Base-by-base conservation (phyloP, 2,113 vertebrate genomes). In the Phaetusa simplex region DNA sequence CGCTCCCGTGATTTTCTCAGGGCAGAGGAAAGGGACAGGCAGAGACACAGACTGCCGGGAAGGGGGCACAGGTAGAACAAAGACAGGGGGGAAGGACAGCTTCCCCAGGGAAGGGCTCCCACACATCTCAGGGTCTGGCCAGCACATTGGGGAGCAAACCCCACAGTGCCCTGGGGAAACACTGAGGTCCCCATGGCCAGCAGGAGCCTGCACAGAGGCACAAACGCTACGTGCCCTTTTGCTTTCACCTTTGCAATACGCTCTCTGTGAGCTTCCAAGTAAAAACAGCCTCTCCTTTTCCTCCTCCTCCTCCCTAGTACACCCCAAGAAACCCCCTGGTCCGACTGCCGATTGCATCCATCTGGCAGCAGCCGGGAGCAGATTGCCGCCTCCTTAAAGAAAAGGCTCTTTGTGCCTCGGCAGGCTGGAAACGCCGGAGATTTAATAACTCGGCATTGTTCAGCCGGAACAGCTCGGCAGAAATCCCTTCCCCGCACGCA, bases 381-480 rank as follows among this genome's bases (percentile, higher is more conserved):
- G 64, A 81, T 88, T 88, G 93, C 36, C 13, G 23, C 65, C 69
- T 84, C 50, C 93, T 69, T 4, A 34, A 52, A 93, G 93, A 93
- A 96, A 88, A 32, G 95, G 90, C 90, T 90, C 95, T 94, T 96
- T 96, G 93, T 96, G 78, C 61, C 61, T 14, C 16, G 7, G 56
- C 65, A 22, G 58, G 88, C 78, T 24, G 42, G 61, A 66, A 53
- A 61, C 26, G 80, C 86, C 12, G 22, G 64, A 21, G 76, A 24
- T 82, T 88, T 88, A 81, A 91, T 27, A 86, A 67, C 80, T 40
- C 64, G 27, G 53, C 82, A 30, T 92, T 80, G 89, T 89, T 49
- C 59, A 18, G 85, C 69, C 59, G 22, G 59, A 78, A 67, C 67
- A 45, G 86, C 74, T 32, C 42, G 69, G 83, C 93, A 61, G 42